phyloP scores from a whole-genome alignment of 2,797 vertebrate species.

The Fringilla coelebs region DNA sequence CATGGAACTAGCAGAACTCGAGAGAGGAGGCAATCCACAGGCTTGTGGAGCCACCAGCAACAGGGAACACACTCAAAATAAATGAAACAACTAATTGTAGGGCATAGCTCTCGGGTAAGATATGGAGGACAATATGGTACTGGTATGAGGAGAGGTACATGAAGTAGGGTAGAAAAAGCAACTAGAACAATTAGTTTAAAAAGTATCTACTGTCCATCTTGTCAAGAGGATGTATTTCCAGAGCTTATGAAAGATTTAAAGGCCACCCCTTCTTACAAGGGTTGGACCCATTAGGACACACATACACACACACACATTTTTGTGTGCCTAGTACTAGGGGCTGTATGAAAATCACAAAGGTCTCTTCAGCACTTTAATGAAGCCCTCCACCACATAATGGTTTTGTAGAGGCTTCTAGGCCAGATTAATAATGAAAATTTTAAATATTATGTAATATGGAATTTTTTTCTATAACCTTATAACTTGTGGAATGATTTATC shows the following conservation, averaged over 20 bases:
- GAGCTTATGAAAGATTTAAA: background rate
- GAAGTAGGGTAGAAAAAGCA: background rate
- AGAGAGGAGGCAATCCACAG: background rate
- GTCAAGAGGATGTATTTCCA: background rate
- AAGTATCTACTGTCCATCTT: background rate
- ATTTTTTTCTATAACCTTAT: background rate
- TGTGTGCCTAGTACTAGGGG: background rate
- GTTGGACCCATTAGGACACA: background rate
- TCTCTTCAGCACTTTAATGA: background rate
- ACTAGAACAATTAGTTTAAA: background rate
- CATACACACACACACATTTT: background rate
- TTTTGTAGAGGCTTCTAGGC: background rate
- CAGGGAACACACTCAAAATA: background rate
- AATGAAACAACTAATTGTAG: background rate
- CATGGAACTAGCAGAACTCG: background rate
- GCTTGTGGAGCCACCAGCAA: background rate
- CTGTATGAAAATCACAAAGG: background rate
- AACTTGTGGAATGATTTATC: background rate
- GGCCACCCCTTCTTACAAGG: background rate
- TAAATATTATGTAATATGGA: background rate
- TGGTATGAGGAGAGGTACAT: background rate
- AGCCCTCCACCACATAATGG: background rate
- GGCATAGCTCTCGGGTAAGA: background rate
- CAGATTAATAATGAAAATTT: background rate
- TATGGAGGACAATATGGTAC: background rate